Conservation (phyloP, 2,888 invertebrate species). For the Temnothorax ravouxi region DNA sequence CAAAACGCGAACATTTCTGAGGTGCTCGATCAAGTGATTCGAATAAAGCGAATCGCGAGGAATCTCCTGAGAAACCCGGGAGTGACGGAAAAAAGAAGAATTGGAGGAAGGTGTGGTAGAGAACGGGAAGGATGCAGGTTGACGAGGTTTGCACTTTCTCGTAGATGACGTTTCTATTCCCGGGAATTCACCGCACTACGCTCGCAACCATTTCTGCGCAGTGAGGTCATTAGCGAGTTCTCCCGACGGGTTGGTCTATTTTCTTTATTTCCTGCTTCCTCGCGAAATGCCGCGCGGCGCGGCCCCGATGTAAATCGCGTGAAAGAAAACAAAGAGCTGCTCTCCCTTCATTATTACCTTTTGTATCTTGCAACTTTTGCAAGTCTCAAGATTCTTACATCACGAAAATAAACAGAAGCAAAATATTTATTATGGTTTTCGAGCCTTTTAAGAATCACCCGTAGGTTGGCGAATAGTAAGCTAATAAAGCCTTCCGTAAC, state of each 20-base stretch:
- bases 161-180: slow-evolving; percentile 65
- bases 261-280: slow-evolving; percentile 47
- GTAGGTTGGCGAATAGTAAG: neutral
- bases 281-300: slow-evolving; percentile 9
- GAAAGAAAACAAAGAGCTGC: slow-evolving; percentile 9
- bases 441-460: neutral
- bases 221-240: slow-evolving; percentile 58
- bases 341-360: slow-evolving; percentile 24
- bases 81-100: slow-evolving; percentile 11
- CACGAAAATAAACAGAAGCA: neutral
- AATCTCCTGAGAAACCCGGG: slow-evolving; percentile 5
- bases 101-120: slow-evolving; percentile 20
- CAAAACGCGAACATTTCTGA: slow-evolving; percentile 12
- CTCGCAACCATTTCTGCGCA: slow-evolving; percentile 37
- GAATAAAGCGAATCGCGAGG: slow-evolving; percentile 13
- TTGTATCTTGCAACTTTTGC: neutral
- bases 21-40: slow-evolving; percentile 25
- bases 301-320: slow-evolving; percentile 40
- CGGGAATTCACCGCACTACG: slow-evolving; percentile 44
- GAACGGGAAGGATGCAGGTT: slow-evolving; percentile 48
- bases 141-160: slow-evolving; percentile 64
- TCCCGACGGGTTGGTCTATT: slow-evolving; percentile 32
- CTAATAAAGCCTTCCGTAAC: neutral
- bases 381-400: neutral
- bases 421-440: neutral